A percentile compares a stretch with the other conserved stretches of the same genome.
Evolutionary conservation across 2,797 vertebrate species (phyloP).

Genomic region (Rhinichthys osculus): DNA sequence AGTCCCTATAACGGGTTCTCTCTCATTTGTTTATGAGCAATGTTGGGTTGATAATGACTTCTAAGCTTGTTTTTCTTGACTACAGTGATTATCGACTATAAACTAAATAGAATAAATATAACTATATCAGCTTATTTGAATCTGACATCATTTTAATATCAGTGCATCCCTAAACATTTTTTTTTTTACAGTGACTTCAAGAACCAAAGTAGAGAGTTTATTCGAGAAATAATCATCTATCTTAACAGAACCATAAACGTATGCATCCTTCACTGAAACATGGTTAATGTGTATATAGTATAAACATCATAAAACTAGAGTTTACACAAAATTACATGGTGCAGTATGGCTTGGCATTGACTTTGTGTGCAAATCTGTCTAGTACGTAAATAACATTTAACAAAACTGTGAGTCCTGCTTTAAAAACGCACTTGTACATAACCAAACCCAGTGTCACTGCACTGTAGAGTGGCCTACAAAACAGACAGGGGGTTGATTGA

Average conservation of each 20-base stretch:
- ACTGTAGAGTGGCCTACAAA: background rate
- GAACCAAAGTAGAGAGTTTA: background rate
- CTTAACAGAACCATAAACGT: background rate
- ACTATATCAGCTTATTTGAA: background rate
- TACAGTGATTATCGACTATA: background rate
- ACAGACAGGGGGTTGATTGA: slow-evolving; percentile 1
- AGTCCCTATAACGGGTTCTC: background rate
- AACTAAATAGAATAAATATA: background rate
- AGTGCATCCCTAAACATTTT: background rate
- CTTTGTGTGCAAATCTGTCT: slow-evolving; percentile 26
- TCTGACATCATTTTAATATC: background rate
- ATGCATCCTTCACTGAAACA: slow-evolving; percentile 30
- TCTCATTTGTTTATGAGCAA: background rate
- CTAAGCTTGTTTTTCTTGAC: background rate
- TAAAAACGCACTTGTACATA: background rate
- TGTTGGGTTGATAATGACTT: background rate
- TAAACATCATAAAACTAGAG: slow-evolving; percentile 44
- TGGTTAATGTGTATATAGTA: slow-evolving; percentile 25
- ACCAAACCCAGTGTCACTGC: slow-evolving; percentile 14
- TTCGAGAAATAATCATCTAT: background rate
- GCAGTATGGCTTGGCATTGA: slow-evolving; percentile 35
- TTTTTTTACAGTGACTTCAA: background rate
- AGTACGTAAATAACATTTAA: slow-evolving; percentile 36
- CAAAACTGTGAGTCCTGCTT: slow-evolving; percentile 31
- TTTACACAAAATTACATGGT: slow-evolving; percentile 43